Percentiles rank a stretch among this genome's conserved stretches.
Conservation (phyloP, 2,888 invertebrate genomes). For the Cylindroiulus punctatus region DNA sequence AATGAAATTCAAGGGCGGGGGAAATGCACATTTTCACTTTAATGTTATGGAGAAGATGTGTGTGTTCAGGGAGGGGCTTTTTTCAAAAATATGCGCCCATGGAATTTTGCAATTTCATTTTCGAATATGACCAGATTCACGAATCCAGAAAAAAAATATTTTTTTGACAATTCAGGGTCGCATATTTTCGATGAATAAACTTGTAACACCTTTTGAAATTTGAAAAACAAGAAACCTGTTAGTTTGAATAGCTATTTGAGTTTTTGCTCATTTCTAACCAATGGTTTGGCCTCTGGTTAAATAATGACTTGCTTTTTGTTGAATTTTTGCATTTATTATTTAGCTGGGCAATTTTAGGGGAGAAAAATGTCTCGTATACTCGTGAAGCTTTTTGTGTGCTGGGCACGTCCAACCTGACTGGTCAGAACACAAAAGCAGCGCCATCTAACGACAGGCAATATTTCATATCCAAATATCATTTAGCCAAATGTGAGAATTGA, state of each 20-base stretch:
- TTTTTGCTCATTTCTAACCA: constrained; percentile 51
- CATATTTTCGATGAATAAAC: constrained; percentile 31
- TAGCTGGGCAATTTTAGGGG: constrained; percentile 29
- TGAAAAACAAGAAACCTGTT: constrained; percentile 43
- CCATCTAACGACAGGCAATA: not conserved
- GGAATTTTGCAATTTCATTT: constrained; percentile 38
- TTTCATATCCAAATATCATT: not conserved
- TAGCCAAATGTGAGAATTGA: no score
- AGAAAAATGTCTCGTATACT: constrained; percentile 14
- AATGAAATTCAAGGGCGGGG: constrained; percentile 27
- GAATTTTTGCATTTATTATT: constrained; percentile 38
- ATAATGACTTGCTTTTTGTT: constrained; percentile 51
- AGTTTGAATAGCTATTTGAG: constrained; percentile 44
- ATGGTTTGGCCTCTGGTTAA: constrained; percentile 47
- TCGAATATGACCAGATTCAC: constrained; percentile 29
- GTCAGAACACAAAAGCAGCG: not conserved
- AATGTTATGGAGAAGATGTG: constrained; percentile 42
- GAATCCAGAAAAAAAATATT: not conserved
- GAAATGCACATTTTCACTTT: not conserved
- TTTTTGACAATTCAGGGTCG: constrained; percentile 50
- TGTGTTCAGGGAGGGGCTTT: constrained; percentile 28
- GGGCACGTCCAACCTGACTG: not conserved
- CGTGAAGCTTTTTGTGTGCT: constrained; percentile 11
- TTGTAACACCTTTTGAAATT: constrained; percentile 46
- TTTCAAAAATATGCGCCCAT: constrained; percentile 2